Evolutionary conservation across 2,113 vertebrate species (phyloP), one percentile per base, ranked within the genome.

Genomic region (Lagopus leucura): DNA sequence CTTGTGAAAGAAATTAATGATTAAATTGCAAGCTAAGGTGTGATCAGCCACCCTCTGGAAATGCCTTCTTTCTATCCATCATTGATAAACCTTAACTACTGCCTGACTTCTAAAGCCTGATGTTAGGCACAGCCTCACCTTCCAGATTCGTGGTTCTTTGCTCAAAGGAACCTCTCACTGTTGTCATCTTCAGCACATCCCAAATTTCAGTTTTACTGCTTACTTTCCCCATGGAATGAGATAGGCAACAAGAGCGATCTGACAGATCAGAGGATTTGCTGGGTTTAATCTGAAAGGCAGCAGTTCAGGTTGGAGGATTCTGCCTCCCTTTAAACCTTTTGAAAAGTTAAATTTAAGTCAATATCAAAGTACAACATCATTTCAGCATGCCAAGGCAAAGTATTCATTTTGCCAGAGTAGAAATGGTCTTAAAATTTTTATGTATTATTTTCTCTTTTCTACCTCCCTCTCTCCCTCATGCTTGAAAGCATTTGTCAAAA

Each of bases 341-440:
- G 10, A 66, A 61, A 90, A 80, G 55, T 75, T 88, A 82, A 58
- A 94, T 92, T 75, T 85, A 92, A 60, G 76, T 80, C 77, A 61
- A 9, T 65, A 78, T 70, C 60, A 86, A 91, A 88, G 90, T 28
- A 74, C 73, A 85, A 32, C 55, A 40, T 61, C 30, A n/a, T 30
- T 76, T 72, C 80, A 92, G 40, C 61, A 21, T 2, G 3, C 45
- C 73, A 70, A 76, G 60, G 48, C 48, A 43, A 77, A 90, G 64
- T 1, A 5, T 48, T 88, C 43, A 11, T 34, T 86, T 90, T 73
- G 69, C 34, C 48, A 28, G 42, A 19, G 47, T 3, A 69, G 55
- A 70, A 83, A 73, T 4, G 6, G 17, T 54, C 63, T 92, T 70
- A 52, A 38, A 76, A 54, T 38, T 70, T 80, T 65, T 52, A 36